phyloP scores from a whole-genome alignment of 1,140 invertebrate species.

The Aphaenogaster rudis region DNA sequence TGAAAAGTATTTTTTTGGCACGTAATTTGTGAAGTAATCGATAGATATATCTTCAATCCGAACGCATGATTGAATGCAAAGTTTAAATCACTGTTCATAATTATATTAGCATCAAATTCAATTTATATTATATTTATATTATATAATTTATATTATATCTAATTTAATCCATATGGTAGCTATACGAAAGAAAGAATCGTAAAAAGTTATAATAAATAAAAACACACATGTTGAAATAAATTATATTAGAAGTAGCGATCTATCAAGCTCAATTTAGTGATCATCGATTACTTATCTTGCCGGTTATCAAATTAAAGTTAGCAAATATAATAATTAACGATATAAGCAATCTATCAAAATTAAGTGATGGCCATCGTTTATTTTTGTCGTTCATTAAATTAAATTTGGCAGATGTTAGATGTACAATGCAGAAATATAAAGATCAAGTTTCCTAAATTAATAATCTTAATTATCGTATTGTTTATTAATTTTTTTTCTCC shows the following conservation, averaged over 20 bases:
- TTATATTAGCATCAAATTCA: constrained; percentile 5
- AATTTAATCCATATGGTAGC: not conserved
- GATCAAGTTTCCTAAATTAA: not conserved
- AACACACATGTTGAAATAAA: not conserved
- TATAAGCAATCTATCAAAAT: constrained; percentile 1
- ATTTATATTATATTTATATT: not conserved
- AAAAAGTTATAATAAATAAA: not conserved
- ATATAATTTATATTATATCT: not conserved
- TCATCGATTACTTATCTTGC: constrained; percentile 14
- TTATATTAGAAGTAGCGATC: constrained; percentile 5
- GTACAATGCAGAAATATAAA: not conserved
- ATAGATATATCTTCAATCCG: not conserved
- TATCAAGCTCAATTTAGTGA: not conserved
- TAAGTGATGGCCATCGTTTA: not conserved
- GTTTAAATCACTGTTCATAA: not conserved
- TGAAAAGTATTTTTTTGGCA: not conserved
- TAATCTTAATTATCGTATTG: not conserved
- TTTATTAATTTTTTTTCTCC: not conserved
- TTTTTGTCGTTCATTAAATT: constrained; percentile 2
- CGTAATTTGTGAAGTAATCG: not conserved
- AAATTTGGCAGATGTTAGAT: not conserved
- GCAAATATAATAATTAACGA: not conserved
- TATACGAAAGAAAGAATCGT: not conserved
- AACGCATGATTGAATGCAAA: not conserved
- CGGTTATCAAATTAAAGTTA: constrained; percentile 1